A percentile compares a stretch with the other conserved stretches of the same genome.
These are phyloP conservation scores for Drosophila mulleri DNA, from an alignment of 2,888 invertebrate genomes.

Conservation along the genomic window DNA sequence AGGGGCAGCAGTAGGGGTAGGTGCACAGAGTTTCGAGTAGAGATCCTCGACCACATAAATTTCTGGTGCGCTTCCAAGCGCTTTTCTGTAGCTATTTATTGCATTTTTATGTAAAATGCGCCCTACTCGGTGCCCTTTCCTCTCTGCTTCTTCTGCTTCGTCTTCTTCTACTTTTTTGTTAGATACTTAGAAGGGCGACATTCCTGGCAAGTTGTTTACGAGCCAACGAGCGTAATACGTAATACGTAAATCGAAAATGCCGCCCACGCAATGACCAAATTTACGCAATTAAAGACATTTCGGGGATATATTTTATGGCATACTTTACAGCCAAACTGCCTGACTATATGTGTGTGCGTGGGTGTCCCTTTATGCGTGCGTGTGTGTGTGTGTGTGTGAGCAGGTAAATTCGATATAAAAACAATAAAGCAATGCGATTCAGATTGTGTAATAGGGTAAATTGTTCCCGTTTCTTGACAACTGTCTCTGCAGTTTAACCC, in stretches of 20 bases:
- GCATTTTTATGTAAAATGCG: slow-evolving; percentile 81
- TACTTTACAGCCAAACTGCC: slow-evolving; percentile 38
- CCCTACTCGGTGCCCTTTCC: slow-evolving; percentile 22
- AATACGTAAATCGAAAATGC: slow-evolving; percentile 63
- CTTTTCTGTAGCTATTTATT: slow-evolving; percentile 72
- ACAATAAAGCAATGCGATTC: slow-evolving; percentile 20
- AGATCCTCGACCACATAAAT: slow-evolving; percentile 67
- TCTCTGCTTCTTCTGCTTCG: not conserved
- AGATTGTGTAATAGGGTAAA: slow-evolving; percentile 11
- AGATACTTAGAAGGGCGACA: slow-evolving; percentile 46
- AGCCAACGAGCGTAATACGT: slow-evolving; percentile 53
- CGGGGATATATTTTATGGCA: slow-evolving; percentile 55
- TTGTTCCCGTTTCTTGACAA: not conserved
- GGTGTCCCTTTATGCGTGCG: not conserved
- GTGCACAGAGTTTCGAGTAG: slow-evolving; percentile 29
- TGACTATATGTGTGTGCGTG: not conserved
- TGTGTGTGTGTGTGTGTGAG: not conserved
- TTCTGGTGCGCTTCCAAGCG: slow-evolving; percentile 66
- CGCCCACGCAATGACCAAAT: slow-evolving; percentile 63
- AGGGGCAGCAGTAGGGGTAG: not conserved
- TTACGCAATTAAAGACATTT: slow-evolving; percentile 65
- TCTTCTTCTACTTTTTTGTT: not conserved
- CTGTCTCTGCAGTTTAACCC: not conserved
- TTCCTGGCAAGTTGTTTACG: slow-evolving; percentile 74
- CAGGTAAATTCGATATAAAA: slow-evolving; percentile 39